Percentiles rank a stretch among this genome's conserved stretches.
Evolutionary conservation across 2,113 vertebrate genomes (phyloP).

Genomic region (Lagopus muta): DNA sequence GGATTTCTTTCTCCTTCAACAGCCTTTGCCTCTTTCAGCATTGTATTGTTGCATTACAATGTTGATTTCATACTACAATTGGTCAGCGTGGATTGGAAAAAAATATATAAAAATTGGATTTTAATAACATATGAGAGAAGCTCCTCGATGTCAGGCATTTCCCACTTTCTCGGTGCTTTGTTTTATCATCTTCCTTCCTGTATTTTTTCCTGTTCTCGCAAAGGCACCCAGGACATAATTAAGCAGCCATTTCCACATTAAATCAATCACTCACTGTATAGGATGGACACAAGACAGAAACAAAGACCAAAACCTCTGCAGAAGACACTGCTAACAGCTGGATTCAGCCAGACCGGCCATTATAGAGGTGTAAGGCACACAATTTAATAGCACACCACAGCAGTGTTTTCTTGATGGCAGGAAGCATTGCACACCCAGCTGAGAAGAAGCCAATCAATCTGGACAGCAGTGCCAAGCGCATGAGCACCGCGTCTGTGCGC

Average conservation of each 20-base stretch:
- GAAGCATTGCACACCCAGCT: background rate
- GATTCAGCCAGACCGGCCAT: background rate
- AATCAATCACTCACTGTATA: background rate
- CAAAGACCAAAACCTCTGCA: background rate
- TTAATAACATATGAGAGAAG: background rate
- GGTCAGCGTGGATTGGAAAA: background rate
- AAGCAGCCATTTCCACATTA: background rate
- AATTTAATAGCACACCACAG: background rate
- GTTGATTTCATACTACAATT: background rate
- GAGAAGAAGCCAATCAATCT: background rate
- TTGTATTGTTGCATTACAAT: background rate
- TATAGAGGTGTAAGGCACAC: background rate
- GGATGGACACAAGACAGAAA: background rate
- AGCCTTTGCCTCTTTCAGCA: background rate
- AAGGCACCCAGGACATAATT: background rate
- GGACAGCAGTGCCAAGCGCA: background rate
- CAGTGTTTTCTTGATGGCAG: background rate
- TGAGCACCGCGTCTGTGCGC: rapidly evolving
- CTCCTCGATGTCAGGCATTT: background rate
- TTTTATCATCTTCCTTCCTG: background rate
- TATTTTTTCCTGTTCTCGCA: background rate
- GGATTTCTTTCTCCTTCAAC: background rate
- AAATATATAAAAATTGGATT: background rate
- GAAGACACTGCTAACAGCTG: background rate
- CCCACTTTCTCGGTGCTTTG: background rate